A percentile compares a stretch with the other conserved stretches of the same genome.
phyloP scores from a whole-genome alignment of 2,888 invertebrate species.

The Autographa pulchrina region DNA sequence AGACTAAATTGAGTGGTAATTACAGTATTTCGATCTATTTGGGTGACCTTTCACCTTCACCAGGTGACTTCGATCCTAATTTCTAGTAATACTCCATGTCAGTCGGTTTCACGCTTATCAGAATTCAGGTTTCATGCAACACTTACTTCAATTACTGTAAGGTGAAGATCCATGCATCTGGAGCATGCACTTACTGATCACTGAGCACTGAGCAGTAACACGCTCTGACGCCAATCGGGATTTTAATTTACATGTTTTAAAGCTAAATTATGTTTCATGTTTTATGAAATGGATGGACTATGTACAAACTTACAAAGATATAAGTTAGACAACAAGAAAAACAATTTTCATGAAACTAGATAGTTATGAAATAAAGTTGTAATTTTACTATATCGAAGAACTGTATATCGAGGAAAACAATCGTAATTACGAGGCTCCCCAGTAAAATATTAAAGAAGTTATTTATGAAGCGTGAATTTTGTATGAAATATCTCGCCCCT shows the following conservation, averaged over 20 bases:
- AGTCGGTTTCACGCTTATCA: slow-evolving; percentile 28
- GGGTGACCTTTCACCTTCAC: not conserved
- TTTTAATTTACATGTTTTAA: slow-evolving; percentile 20
- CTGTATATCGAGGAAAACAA: not conserved
- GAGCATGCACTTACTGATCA: slow-evolving; percentile 41
- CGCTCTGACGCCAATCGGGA: slow-evolving; percentile 28
- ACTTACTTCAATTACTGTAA: slow-evolving; percentile 37
- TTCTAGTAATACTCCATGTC: slow-evolving; percentile 16
- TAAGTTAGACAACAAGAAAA: not conserved
- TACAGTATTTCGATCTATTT: not conserved
- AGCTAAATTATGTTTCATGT: slow-evolving; percentile 2
- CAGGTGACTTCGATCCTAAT: slow-evolving; percentile 19
- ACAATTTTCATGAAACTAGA: not conserved
- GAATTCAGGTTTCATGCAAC: slow-evolving; percentile 29
- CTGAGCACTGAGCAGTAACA: slow-evolving; percentile 41
- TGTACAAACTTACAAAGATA: too few relatives aligned
- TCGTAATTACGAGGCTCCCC: not conserved
- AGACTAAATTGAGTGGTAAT: not conserved
- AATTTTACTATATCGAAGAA: not conserved
- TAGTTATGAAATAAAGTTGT: not conserved
- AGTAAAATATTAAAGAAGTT: not conserved
- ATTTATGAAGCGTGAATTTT: slow-evolving; percentile 4
- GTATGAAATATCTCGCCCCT: slow-evolving; percentile 4
- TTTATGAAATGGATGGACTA: too few relatives aligned
- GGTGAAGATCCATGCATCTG: slow-evolving; percentile 31